Percentiles rank a stretch among this genome's conserved stretches.
These are phyloP conservation scores for Parapristionchus giblindavisi DNA, from an alignment of 2,888 invertebrate species.

Conservation along the genomic window DNA sequence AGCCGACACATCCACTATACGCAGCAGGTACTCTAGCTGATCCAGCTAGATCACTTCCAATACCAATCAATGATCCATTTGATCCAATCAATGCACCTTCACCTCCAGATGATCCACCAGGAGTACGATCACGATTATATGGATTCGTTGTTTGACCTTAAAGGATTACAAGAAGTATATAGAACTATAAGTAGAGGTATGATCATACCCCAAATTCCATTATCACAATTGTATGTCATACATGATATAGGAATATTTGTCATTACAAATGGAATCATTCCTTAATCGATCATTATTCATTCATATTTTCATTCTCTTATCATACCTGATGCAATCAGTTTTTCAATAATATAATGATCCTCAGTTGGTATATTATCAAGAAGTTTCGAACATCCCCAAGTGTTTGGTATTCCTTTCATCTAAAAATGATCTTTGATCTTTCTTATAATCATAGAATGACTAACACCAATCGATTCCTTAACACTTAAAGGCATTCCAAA, in stretches of 20 bases:
- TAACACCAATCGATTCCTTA: slow-evolving; percentile 42
- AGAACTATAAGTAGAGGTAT: too few species aligned
- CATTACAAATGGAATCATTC: slow-evolving; percentile 72
- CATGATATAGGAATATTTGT: slow-evolving; percentile 70
- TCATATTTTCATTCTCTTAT: not conserved
- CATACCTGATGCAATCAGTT: slow-evolving; percentile 37
- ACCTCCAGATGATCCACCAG: slow-evolving; percentile 72
- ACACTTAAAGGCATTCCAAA: slow-evolving; percentile 53
- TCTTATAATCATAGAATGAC: not conserved
- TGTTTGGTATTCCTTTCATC: not conserved
- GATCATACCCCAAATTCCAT: slow-evolving; percentile 64
- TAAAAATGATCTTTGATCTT: not conserved
- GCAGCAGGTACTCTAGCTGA: slow-evolving; percentile 72
- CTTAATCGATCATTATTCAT: slow-evolving; percentile 44
- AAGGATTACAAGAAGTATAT: not conserved
- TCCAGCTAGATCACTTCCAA: slow-evolving; percentile 72
- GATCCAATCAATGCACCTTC: slow-evolving; percentile 70
- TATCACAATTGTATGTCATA: slow-evolving; percentile 59
- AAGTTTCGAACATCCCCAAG: not conserved
- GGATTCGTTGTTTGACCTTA: slow-evolving; percentile 51
- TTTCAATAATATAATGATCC: slow-evolving; percentile 19
- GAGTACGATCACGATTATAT: slow-evolving; percentile 24
- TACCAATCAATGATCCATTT: slow-evolving; percentile 42
- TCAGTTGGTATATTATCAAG: not conserved
- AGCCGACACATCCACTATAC: slow-evolving; percentile 71